A percentile compares a stretch with the other conserved stretches of the same genome.
Conservation (phyloP, 2,113 vertebrate genomes). For the Erythrocebus patas region DNA sequence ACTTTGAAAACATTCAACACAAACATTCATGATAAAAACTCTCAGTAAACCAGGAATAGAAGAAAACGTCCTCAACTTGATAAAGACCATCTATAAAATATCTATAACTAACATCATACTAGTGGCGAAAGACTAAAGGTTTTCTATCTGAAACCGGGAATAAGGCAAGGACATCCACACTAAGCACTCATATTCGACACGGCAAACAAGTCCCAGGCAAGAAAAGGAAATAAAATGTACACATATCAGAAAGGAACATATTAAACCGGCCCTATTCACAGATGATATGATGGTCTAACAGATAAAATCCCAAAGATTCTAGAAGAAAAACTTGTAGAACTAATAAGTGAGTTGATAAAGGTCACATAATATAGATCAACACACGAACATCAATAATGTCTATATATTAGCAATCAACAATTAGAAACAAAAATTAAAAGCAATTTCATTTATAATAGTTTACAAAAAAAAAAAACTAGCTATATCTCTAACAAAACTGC, state of each 20-base stretch:
- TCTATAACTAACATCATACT: neutral
- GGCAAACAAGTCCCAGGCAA: neutral
- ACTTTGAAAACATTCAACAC: neutral
- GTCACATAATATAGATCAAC: too few relatives aligned
- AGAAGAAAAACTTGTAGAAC: neutral
- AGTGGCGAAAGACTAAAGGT: neutral
- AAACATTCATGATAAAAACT: neutral
- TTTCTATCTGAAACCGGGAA: neutral
- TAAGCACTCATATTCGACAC: neutral
- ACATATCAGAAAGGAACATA: neutral
- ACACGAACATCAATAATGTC: too few relatives aligned
- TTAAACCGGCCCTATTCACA: neutral
- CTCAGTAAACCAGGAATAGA: neutral
- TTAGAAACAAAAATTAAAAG: too few relatives aligned
- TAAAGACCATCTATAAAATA: neutral
- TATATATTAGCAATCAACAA: too few relatives aligned
- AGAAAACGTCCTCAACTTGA: neutral
- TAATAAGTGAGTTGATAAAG: neutral
- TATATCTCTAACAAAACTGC: neutral
- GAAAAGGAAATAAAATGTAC: too few relatives aligned
- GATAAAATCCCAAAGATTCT: neutral
- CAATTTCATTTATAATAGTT: too few relatives aligned
- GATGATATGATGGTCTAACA: neutral
- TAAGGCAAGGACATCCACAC: neutral
- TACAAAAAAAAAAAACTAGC: too few relatives aligned